Conservation (phyloP, 2,797 vertebrate species). For the Otolemur crassicaudatus region DNA sequence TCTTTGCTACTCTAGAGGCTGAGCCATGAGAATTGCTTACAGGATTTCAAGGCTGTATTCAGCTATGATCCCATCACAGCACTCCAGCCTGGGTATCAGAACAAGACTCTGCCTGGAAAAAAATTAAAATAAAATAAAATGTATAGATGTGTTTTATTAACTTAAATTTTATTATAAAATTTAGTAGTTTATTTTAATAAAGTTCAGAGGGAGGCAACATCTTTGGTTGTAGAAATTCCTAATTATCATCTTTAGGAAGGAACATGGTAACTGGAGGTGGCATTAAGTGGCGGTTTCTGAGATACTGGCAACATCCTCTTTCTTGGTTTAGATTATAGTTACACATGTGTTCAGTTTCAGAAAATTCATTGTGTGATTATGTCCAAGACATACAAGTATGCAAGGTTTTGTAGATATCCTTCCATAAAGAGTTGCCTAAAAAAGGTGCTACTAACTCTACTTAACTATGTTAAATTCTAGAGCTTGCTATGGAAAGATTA, state of each 20-base stretch:
- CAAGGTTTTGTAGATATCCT: background rate
- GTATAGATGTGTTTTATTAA: no score
- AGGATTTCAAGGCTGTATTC: background rate
- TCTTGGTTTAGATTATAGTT: background rate
- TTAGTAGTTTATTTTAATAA: background rate
- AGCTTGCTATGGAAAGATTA: background rate
- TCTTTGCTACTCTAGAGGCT: background rate
- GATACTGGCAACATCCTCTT: background rate
- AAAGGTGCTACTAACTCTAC: background rate
- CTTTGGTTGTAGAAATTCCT: background rate
- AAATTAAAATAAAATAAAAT: background rate
- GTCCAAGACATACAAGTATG: background rate
- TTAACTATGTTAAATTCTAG: background rate
- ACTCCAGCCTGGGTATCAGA: background rate
- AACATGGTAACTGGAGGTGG: background rate
- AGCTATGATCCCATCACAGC: background rate
- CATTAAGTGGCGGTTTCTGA: background rate
- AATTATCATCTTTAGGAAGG: background rate
- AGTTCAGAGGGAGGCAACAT: background rate
- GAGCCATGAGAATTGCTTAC: background rate
- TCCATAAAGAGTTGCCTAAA: background rate
- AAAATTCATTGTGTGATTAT: background rate
- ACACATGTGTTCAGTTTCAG: background rate
- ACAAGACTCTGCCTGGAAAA: background rate
- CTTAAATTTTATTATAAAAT: no score